phyloP scores from a whole-genome alignment of 2,797 vertebrate genomes.

The Myotis daubentonii region DNA sequence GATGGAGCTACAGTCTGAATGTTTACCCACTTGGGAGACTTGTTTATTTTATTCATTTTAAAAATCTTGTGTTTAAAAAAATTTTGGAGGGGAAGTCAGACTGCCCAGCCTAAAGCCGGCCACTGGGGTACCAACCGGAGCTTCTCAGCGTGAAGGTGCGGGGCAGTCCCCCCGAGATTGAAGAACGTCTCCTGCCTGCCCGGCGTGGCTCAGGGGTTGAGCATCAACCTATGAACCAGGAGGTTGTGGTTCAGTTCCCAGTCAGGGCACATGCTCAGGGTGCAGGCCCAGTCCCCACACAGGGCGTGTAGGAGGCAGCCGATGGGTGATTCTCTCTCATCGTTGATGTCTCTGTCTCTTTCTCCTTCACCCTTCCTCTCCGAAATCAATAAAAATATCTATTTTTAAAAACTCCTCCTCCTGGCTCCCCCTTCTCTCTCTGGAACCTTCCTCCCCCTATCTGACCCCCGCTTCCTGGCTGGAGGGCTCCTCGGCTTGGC shows the following conservation, averaged over 20 bases:
- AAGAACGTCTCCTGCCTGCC: too few species aligned
- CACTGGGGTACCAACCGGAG: not conserved
- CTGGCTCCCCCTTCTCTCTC: too few species aligned
- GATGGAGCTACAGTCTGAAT: not conserved
- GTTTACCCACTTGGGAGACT: slow-evolving; percentile 26
- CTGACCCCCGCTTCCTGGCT: not conserved
- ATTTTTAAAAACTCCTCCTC: not conserved
- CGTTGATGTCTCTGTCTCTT: too few species aligned
- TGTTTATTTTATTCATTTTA: not conserved
- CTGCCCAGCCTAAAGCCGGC: not conserved
- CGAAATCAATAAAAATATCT: too few species aligned
- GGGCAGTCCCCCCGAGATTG: not conserved
- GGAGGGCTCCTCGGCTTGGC: not conserved
- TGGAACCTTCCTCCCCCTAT: not conserved
- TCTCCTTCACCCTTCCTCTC: too few species aligned
- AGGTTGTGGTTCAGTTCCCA: too few species aligned
- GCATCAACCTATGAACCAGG: too few species aligned
- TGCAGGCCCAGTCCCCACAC: too few species aligned
- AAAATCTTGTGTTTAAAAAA: not conserved
- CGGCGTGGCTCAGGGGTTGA: too few species aligned
- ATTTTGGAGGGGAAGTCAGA: not conserved
- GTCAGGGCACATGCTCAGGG: too few species aligned
- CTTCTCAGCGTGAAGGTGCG: accelerated
- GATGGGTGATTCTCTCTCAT: too few species aligned
- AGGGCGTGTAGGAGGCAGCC: too few species aligned